A percentile compares a stretch with the other conserved stretches of the same genome.
These are phyloP conservation scores for Hirundo rustica DNA, from an alignment of 2,797 vertebrate species.

Conservation along the genomic window DNA sequence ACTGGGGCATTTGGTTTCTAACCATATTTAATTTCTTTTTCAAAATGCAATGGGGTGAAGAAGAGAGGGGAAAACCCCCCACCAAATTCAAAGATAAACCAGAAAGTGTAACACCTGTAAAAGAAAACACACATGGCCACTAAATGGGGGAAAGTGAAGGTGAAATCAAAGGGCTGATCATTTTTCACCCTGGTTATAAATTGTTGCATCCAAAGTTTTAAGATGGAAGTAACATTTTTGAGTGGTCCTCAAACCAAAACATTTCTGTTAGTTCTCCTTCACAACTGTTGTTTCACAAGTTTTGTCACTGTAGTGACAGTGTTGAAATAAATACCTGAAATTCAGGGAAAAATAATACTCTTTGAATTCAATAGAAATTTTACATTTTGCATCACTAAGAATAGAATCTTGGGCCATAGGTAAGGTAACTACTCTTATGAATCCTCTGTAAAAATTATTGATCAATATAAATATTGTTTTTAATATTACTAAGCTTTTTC, in stretches of 20 bases:
- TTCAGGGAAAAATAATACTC: background rate
- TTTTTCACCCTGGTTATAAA: background rate
- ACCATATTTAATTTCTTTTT: background rate
- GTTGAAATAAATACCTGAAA: background rate
- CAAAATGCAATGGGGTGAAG: background rate
- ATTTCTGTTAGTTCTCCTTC: background rate
- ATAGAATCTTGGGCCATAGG: background rate
- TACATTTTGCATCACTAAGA: background rate
- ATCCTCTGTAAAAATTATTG: background rate
- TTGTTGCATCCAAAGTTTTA: background rate
- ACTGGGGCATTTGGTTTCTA: background rate
- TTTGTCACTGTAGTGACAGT: background rate
- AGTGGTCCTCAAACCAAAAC: background rate
- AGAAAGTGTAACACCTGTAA: background rate
- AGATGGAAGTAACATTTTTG: background rate
- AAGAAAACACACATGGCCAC: background rate
- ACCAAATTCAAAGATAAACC: background rate
- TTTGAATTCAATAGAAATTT: background rate
- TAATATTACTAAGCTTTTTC: background rate
- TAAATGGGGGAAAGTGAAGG: background rate
- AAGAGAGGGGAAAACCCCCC: background rate
- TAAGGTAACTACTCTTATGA: background rate
- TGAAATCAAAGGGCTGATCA: background rate
- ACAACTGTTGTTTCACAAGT: background rate
- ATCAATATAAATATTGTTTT: background rate